Evolutionary conservation across 1,140 invertebrate genomes (phyloP).

Genomic region (Protaetia brevitarsis): DNA sequence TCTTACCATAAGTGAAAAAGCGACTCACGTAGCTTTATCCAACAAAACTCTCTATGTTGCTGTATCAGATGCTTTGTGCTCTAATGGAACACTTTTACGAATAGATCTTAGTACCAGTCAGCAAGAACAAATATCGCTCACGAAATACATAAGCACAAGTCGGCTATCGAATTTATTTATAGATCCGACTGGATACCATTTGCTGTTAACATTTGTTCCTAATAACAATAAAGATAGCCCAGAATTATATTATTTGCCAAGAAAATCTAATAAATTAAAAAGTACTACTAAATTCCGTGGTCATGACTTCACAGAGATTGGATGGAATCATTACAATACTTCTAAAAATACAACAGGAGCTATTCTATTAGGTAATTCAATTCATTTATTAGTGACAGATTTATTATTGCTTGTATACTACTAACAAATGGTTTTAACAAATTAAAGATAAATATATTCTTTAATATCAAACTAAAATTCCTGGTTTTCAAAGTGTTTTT

Average conservation of each 20-base stretch:
- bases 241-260: constrained; percentile 77
- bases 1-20: constrained; percentile 69
- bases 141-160: constrained; percentile 60
- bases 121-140: constrained; percentile 56
- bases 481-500: no score
- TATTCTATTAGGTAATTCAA: constrained; percentile 74
- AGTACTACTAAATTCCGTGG: constrained; percentile 61
- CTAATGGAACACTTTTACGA: constrained; percentile 63
- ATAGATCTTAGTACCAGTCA: constrained; percentile 57
- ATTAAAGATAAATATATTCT: no score
- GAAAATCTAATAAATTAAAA: constrained; percentile 53
- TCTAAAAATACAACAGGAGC: constrained; percentile 70
- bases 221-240: constrained; percentile 60
- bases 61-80: constrained; percentile 83
- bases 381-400: no score
- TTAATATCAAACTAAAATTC: no score
- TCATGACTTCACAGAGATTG: constrained; percentile 86
- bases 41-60: constrained; percentile 81
- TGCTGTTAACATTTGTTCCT: constrained; percentile 71
- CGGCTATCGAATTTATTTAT: constrained; percentile 73
- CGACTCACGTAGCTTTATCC: constrained; percentile 76
- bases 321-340: constrained; percentile 79
- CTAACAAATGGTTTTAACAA: no score
- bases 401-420: no score
- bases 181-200: constrained; percentile 82